phyloP scores from a whole-genome alignment of 2,113 vertebrate genomes.

The Anguilla rostrata region DNA sequence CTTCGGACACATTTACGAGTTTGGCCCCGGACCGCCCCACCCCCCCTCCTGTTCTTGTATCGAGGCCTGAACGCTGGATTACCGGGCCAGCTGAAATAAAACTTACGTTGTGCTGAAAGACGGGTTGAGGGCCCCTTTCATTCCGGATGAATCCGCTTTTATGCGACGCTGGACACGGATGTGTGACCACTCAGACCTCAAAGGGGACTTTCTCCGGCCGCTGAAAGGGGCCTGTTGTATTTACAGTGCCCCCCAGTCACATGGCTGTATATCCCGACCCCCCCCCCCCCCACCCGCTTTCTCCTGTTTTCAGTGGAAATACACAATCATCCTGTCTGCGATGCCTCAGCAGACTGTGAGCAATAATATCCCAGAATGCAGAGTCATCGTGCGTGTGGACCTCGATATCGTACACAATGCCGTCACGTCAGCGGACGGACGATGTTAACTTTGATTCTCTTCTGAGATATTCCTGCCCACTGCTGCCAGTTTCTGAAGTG shows the following conservation, averaged over 20 bases:
- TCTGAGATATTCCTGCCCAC: no score
- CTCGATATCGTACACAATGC: background rate
- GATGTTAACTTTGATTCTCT: background rate
- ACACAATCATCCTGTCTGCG: background rate
- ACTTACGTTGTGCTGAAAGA: background rate
- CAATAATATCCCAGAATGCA: background rate
- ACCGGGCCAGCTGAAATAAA: background rate
- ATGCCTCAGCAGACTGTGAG: background rate
- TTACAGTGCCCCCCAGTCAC: slow-evolving; percentile 49
- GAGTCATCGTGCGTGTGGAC: background rate
- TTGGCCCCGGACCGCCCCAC: background rate
- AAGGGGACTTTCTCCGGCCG: slow-evolving; percentile 38
- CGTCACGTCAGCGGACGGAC: background rate
- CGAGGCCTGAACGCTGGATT: background rate
- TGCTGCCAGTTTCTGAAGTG: no score
- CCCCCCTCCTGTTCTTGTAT: background rate
- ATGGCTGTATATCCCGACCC: slow-evolving; percentile 43
- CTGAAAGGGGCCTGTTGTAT: slow-evolving; percentile 47
- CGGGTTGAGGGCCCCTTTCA: slow-evolving; percentile 13
- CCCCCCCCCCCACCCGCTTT: background rate
- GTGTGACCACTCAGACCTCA: slow-evolving; percentile 35
- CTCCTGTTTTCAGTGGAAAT: slow-evolving; percentile 5
- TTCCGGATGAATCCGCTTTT: slow-evolving; percentile 34
- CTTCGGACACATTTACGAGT: background rate
- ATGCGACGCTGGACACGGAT: slow-evolving; percentile 23